Evolutionary conservation across 2,797 vertebrate species (phyloP).

Genomic region (Hydrolagus colliei): DNA sequence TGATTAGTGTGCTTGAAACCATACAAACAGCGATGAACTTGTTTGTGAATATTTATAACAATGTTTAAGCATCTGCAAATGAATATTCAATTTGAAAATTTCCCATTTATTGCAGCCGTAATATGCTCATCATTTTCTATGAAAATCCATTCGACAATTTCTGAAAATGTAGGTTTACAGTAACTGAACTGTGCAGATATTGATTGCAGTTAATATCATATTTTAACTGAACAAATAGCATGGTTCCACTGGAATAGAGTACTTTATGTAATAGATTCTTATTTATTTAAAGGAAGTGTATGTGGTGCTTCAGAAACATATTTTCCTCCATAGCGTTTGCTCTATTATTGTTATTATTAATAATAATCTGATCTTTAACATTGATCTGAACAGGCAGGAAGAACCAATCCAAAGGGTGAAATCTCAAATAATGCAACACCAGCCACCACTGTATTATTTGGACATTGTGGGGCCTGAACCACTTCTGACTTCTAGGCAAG

Average conservation of each 20-base stretch:
- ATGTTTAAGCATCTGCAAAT: slow-evolving; percentile 24
- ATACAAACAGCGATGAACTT: slow-evolving; percentile 8
- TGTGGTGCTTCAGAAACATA: not conserved
- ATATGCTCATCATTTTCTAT: not conserved
- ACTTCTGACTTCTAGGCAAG: too few species aligned
- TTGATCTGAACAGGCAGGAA: too few species aligned
- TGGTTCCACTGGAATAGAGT: not conserved
- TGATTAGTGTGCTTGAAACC: not conserved
- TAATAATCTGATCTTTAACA: too few species aligned
- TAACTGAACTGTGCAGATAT: not conserved
- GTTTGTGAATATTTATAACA: slow-evolving; percentile 30
- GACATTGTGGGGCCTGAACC: too few species aligned
- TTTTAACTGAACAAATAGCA: not conserved
- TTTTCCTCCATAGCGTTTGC: too few species aligned
- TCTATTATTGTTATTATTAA: too few species aligned
- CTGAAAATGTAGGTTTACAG: not conserved
- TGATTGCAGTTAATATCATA: not conserved
- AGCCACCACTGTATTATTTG: too few species aligned
- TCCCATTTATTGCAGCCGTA: slow-evolving; percentile 14
- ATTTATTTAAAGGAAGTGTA: not conserved
- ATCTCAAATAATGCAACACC: too few species aligned
- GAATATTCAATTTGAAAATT: slow-evolving; percentile 28
- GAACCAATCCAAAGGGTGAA: too few species aligned
- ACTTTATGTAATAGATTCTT: not conserved
- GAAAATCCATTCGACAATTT: not conserved